Evolutionary conservation across 1,140 invertebrate species (phyloP), one percentile per base, ranked within the genome.

Genomic region (Ceratosolen solmsi): DNA sequence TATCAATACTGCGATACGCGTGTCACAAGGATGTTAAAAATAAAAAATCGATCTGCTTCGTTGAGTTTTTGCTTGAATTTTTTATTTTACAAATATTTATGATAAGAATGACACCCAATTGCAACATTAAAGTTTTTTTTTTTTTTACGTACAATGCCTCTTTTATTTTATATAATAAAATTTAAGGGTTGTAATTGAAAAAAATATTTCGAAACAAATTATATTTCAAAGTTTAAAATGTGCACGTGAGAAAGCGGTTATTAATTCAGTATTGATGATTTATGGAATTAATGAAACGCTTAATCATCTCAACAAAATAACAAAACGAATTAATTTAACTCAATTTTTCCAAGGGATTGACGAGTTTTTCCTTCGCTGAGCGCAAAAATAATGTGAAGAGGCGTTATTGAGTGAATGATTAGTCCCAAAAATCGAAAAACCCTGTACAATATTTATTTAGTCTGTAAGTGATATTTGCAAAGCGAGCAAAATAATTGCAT

Each of bases 361-460:
- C 30, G 25, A 73, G 27, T 22, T 74, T 68, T 81, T 81, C 72
- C 72, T 75, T 75, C 56, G 79, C 72, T 68, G 58, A 75, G 51
- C 33, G 51, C 9, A 22, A 41, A 65, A 68, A 20, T 8, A 9
- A 30, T 65, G 51, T 51, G 56, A 74, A 27, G 8, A 36, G 51
- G 41, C 38, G 54, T 80, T 25, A 22, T 73, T 9, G 79, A 65
- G 30, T 77, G 73, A 76, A 56, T 82, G 63, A 30, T 71, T 82
- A 71, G 63, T 77, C 73, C 60, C 65, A 82, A 82, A 79, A 84
- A 72, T 83, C 51, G 41, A 84, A 65, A 86, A 82, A 82, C 84
- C 83, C 78, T 87, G 88, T 89, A 89, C 84, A 65, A 89, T 89
- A 89, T 88, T 89, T 89, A 89, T 88, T 87, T 87, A 88, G 86